phyloP scores from a whole-genome alignment of 2,797 vertebrate species.

The Tolypeutes matacus region DNA sequence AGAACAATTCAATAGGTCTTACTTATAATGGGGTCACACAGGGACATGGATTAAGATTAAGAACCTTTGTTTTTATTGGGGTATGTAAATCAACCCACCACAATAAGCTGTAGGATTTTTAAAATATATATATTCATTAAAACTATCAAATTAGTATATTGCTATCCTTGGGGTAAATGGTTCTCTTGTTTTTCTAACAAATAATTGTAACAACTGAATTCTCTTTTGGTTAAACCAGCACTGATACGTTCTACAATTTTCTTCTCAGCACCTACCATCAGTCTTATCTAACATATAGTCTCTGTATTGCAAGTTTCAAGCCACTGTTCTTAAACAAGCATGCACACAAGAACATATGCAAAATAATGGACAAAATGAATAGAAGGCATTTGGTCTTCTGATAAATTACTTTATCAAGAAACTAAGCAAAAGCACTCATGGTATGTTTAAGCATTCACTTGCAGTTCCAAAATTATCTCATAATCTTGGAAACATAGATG shows the following conservation, averaged over 20 bases:
- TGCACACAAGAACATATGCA: background rate
- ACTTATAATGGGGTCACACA: too few species aligned
- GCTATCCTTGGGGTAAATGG: constrained; percentile 75
- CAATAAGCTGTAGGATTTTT: constrained; percentile 71
- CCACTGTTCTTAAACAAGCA: constrained; percentile 46
- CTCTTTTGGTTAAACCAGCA: constrained; percentile 61
- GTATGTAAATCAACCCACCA: too few species aligned
- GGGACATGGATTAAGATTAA: too few species aligned
- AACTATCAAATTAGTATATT: constrained; percentile 78
- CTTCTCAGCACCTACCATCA: constrained; percentile 46
- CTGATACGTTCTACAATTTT: constrained; percentile 64
- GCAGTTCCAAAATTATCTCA: constrained; percentile 51
- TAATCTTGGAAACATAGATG: constrained; percentile 12
- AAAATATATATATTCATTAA: constrained; percentile 67
- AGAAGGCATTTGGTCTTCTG: constrained; percentile 47
- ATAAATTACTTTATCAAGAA: constrained; percentile 58
- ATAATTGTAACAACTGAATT: constrained; percentile 78
- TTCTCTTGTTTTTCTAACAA: constrained; percentile 79
- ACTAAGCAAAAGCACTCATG: constrained; percentile 38
- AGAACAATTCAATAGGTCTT: too few species aligned
- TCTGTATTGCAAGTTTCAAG: background rate
- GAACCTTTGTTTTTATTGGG: too few species aligned
- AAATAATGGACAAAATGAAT: background rate
- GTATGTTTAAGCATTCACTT: constrained; percentile 65
- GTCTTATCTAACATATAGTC: background rate